Base-by-base conservation (phyloP, 2,113 vertebrate genomes). In the Pteruthius melanotis region DNA sequence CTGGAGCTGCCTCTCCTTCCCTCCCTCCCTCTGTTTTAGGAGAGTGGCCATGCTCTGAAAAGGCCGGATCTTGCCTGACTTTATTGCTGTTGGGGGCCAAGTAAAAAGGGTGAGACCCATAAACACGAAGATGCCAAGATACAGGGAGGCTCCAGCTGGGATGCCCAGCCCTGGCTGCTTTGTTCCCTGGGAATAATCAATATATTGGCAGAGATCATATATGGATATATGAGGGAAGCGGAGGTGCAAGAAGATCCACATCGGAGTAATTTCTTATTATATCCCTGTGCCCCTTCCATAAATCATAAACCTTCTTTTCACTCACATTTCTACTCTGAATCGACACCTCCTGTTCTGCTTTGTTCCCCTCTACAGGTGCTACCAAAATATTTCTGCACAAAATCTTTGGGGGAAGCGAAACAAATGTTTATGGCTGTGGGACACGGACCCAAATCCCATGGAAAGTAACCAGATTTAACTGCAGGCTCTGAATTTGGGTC, bases 91-190 rank as follows among this genome's bases (percentile, higher is more conserved):
- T 66, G 54, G 80, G 63, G 83, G 42, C 60, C 85, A 44, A 66
- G 68, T 15, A 4, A 70, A 89, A 78, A 87, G 89, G 61, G 47
- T 15, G 64, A 95, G 77, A 60, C 61, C 87, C 75, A 94, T 89
- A 91, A 96, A 95, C 90, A 93, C 86, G 47, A 47, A 94, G 87
- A 93, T 95, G 95, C 89, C 94, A 84, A 87, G 91, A 89, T 75
- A 60, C 33, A 63, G 78, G 83, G 61, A 85, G 69, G 15, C 69
- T 87, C 18, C 87, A 60, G 89, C 65, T 82, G 83, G 52, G 86
- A 76, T 75, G 60, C 86, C 76, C 89, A 89, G 80, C 42, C 89
- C 80, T 63, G 69, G 52, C 64, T 93, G 69, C 83, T 89, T 64
- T 78, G 52, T 42, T 71, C 53, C 28, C 1, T 68, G 44, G 72